Conservation (phyloP, 2,113 vertebrate species). For the Equus przewalskii region DNA sequence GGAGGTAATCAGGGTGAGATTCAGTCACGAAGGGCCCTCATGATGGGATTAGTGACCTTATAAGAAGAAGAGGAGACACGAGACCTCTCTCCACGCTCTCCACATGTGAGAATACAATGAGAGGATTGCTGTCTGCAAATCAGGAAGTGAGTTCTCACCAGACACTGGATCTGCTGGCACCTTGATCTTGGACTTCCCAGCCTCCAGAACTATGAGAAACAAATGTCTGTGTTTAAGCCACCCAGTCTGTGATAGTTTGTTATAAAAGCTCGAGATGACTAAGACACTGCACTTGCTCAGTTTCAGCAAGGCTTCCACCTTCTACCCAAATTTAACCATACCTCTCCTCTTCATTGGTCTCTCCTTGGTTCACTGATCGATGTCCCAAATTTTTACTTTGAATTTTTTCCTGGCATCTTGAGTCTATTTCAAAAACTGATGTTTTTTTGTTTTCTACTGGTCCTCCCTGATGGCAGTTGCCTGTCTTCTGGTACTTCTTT, state of each 20-base stretch:
- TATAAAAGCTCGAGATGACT: neutral
- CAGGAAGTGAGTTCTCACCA: neutral
- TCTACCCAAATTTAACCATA: neutral
- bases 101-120: neutral
- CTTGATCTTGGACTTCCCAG: neutral
- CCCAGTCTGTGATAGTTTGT: neutral
- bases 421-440: neutral
- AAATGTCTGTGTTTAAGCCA: neutral
- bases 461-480: neutral
- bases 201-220: neutral
- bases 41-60: neutral
- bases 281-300: neutral
- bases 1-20: neutral
- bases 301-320: neutral
- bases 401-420: neutral
- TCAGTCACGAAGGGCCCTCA: neutral
- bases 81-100: neutral
- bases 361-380: neutral
- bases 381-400: neutral
- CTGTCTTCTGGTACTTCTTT: neutral
- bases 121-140: neutral
- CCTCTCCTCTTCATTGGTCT: neutral
- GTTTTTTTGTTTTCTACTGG: neutral
- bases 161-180: neutral
- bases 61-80: neutral